These are phyloP conservation scores for Eueremaeus valkanovi DNA, from an alignment of 2,888 invertebrate species.

Conservation along the genomic window DNA sequence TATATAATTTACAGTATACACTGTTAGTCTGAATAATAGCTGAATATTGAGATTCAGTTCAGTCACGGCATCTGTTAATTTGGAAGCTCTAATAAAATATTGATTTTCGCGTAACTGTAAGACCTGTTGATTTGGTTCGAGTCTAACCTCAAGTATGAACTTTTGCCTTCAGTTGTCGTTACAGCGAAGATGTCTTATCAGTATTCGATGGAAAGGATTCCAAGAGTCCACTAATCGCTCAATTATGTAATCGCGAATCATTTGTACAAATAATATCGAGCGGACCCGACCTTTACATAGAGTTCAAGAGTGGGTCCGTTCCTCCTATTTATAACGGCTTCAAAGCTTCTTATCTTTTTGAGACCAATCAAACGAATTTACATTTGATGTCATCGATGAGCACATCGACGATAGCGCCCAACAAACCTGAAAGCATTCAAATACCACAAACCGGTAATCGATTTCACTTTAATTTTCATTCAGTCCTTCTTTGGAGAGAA, in stretches of 20 bases:
- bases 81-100: neutral
- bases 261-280: constrained; percentile 75
- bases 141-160: neutral
- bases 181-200: constrained; percentile 75
- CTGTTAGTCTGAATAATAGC: no score
- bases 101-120: neutral
- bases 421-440: constrained; percentile 7
- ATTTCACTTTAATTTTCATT: neutral
- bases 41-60: no score
- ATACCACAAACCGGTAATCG: constrained; percentile 25
- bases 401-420: neutral
- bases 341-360: constrained; percentile 21
- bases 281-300: constrained; percentile 73
- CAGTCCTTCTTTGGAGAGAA: neutral
- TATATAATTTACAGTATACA: no score
- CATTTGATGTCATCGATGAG: neutral
- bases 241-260: constrained; percentile 74
- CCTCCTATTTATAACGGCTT: constrained; percentile 22
- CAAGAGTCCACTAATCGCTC: constrained; percentile 69
- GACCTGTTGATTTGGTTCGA: neutral
- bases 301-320: constrained; percentile 54
- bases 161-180: constrained; percentile 60
- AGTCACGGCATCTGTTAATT: constrained; percentile 31
- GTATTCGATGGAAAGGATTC: constrained; percentile 77
- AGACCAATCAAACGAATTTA: neutral